These are phyloP conservation scores for Geotrupes spiniger DNA, from an alignment of 2,888 invertebrate genomes.

Conservation along the genomic window DNA sequence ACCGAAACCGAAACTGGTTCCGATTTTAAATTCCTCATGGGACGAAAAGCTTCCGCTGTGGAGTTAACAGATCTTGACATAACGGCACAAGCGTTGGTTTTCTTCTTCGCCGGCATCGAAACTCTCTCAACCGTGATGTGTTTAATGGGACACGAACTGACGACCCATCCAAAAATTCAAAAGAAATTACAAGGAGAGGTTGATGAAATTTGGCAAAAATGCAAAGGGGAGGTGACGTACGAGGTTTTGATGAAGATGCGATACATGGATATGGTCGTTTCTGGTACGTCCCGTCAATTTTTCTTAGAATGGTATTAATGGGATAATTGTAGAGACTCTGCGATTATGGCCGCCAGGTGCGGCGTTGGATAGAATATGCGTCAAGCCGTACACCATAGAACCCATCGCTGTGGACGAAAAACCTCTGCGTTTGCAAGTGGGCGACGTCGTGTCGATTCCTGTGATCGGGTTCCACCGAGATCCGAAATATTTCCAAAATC, in stretches of 20 bases:
- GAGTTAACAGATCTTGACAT: slow-evolving; percentile 34
- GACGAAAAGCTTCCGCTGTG: background rate
- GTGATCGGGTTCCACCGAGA: slow-evolving; percentile 36
- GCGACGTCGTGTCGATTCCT: slow-evolving; percentile 31
- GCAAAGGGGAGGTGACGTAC: slow-evolving; percentile 29
- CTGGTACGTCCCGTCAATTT: no score
- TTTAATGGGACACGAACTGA: slow-evolving; percentile 50
- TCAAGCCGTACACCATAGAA: slow-evolving; percentile 30
- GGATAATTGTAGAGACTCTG: slow-evolving; percentile 29
- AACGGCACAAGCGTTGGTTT: slow-evolving; percentile 51
- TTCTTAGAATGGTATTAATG: background rate
- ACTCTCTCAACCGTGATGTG: slow-evolving; percentile 48
- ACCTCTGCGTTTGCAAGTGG: slow-evolving; percentile 22
- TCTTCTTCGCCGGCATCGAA: slow-evolving; percentile 54
- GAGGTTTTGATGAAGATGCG: slow-evolving; percentile 31
- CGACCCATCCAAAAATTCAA: slow-evolving; percentile 50
- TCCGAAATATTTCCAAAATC: slow-evolving; percentile 35
- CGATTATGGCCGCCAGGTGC: slow-evolving; percentile 35
- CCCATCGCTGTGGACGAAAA: slow-evolving; percentile 22
- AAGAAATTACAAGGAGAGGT: slow-evolving; percentile 45
- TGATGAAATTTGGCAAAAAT: slow-evolving; percentile 25
- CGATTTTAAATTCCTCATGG: slow-evolving; percentile 24
- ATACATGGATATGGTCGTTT: slow-evolving; percentile 35
- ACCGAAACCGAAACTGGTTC: slow-evolving; percentile 19
- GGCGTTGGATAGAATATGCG: slow-evolving; percentile 29